These are phyloP conservation scores for Phataginus tetradactyla DNA, from an alignment of 2,797 vertebrate species.

Conservation along the genomic window DNA sequence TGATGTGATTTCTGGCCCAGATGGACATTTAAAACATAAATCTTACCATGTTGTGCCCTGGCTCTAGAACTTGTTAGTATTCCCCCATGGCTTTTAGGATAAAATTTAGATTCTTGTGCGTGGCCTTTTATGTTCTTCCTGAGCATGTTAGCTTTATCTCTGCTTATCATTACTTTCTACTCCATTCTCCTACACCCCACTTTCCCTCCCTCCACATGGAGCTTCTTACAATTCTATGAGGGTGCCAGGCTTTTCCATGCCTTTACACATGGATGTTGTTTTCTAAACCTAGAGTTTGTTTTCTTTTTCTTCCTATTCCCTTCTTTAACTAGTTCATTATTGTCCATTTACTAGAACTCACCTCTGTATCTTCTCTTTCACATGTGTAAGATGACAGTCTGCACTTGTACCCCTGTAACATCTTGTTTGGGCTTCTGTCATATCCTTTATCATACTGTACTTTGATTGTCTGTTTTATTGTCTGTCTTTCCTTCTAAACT, in stretches of 20 bases:
- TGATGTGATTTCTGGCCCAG: not conserved
- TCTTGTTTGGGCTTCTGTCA: not conserved
- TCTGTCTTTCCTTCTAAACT: not conserved
- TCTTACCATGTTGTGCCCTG: not conserved
- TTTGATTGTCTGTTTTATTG: conserved; percentile 14
- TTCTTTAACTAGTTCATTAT: not conserved
- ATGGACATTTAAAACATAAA: not conserved
- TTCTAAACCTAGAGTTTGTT: not conserved
- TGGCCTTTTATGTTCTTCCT: not conserved
- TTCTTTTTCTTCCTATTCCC: not conserved
- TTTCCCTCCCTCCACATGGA: not conserved
- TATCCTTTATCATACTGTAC: not conserved
- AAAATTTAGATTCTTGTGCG: not conserved
- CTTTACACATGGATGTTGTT: not conserved
- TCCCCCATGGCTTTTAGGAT: not conserved
- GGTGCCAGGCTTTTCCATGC: not conserved
- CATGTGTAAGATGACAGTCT: not conserved
- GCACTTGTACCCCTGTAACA: not conserved
- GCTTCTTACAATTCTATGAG: not conserved
- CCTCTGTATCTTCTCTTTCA: not conserved
- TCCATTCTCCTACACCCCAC: not conserved
- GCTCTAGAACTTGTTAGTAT: not conserved
- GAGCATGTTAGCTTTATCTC: not conserved
- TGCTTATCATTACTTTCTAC: not conserved
- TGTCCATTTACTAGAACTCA: not conserved